Evolutionary conservation across 2,888 invertebrate genomes (phyloP), one percentile per base, ranked within the genome.

Genomic region (Operophtera brumata): DNA sequence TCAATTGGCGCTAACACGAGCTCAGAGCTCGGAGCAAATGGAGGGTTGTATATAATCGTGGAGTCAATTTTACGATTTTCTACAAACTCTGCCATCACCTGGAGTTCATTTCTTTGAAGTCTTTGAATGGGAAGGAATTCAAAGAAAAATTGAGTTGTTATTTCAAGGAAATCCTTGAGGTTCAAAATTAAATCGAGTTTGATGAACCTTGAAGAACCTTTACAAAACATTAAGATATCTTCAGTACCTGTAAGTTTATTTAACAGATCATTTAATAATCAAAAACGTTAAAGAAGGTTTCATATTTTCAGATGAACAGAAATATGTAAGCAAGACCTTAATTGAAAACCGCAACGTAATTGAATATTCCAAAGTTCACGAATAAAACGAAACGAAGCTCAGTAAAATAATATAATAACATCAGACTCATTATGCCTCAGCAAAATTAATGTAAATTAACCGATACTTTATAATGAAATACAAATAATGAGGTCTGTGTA

Each of bases 401-500:
- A n/a, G n/a, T n/a, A n/a, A n/a, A 20, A 4, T 20, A 30, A 30
- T 30, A 30, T 7, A 30, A 6, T 9, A 11, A 34, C 11, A 34
- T 11, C 4, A 4, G 11, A 34, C 34, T 34, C 34, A 11, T 34
- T 11, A 34, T 11, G 11, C 11, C 30, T 30, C 30, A 10, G 5
- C n/a, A 10, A 34, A 34, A 34, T 34, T 26, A 37, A 47, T 47
- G 14, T 14, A 40, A 41, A 45, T 48, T n/a, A 41, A 41, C 20
- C 28, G 20, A 40, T 45, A 44, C 10, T 13, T 30, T 6, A 20
- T 42, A 32, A 53, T 43, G 36, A 7, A 32, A 34, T 10, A 32
- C 25, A 47, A 43, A 47, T 47, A 47, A 47, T 47, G 37, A 47
- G 47, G 39, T n/a, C 28, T 8, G 26, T n/a, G 44, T 44, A 45